A percentile compares a stretch with the other conserved stretches of the same genome.
Evolutionary conservation across 2,113 vertebrate genomes (phyloP).

Genomic region (Oreochromis spilurus): DNA sequence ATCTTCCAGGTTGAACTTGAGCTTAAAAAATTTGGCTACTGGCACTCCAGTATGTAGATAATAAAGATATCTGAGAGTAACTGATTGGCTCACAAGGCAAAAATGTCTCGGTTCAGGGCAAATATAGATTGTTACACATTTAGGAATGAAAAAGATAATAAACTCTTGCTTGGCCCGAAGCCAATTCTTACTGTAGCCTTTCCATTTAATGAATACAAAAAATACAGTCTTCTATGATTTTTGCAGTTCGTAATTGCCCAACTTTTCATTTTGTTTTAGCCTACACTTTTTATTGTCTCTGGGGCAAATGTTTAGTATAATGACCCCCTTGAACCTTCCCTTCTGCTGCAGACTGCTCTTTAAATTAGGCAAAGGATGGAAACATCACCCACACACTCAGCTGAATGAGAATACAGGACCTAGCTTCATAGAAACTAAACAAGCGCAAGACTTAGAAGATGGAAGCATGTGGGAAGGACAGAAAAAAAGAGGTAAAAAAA

Average conservation of each 20-base stretch:
- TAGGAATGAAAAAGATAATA: neutral
- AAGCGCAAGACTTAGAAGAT: neutral
- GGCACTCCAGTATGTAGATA: neutral
- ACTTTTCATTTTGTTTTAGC: constrained; percentile 2
- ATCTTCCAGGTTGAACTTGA: neutral
- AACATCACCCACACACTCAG: neutral
- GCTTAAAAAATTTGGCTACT: neutral
- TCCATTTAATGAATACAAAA: neutral
- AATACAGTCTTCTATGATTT: neutral
- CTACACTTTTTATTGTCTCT: constrained; percentile 5
- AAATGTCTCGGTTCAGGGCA: neutral
- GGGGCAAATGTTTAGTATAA: neutral
- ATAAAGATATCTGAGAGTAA: neutral
- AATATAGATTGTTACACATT: neutral
- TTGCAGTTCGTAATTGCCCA: constrained; percentile 23
- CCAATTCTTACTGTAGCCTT: neutral
- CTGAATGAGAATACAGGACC: neutral
- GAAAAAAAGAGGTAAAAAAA: neutral
- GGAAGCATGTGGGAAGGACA: neutral
- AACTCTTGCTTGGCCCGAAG: neutral
- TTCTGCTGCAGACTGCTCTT: constrained; percentile 18
- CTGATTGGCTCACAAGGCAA: neutral
- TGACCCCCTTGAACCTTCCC: constrained; percentile 10
- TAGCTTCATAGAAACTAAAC: constrained; percentile 25
- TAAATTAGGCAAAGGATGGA: constrained; percentile 28